Base-by-base conservation (phyloP, 1,140 invertebrate genomes). In the Drosophila sp. region DNA sequence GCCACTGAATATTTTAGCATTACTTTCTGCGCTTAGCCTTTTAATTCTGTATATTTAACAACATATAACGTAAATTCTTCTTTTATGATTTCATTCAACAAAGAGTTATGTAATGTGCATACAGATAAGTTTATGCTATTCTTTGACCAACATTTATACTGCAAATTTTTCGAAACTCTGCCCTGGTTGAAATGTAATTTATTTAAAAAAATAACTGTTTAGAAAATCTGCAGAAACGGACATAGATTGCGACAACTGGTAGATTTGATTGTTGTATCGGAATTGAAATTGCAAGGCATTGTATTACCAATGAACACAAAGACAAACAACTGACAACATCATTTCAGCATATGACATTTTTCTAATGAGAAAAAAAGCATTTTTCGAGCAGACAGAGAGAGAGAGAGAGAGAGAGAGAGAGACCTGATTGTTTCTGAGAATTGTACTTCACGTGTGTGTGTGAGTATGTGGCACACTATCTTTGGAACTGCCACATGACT, bases 271-370 rank as follows among this genome's bases (percentile, higher is more conserved):
- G 27, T 70, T 21, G n/a, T 21, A 72, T 69, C 59, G 50, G 46
- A 74, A 81, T 78, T 72, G 72, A 66, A 86, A 81, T 86, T 81
- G 75, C 13, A 38, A 21, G 4, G 4, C 54, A 62, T 69, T 72
- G 46, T 8, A 64, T 82, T 82, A 61, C 77, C 27, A 50, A n/a
- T 50, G 46, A 32, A 25, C n/a, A 50, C 13, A n/a, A n/a, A n/a
- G n/a, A 50, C 25, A 29, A 32, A 32, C 65, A 80, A 87, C 63
- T 89, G 83, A 89, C 83, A 89, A 77, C 80, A 83, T 83, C 74
- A 89, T 89, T 89, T 89, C 76, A 80, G 48, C 73, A 83, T 71
- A 74, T 89, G 83, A 89, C 83, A 89, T 83, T 51, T 54, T 63
- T 80, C 80, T 83, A 80, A 89, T 89, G 77, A 70, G 56, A 78